These are phyloP conservation scores for Odontamblyopus lacepedii DNA, from an alignment of 2,797 vertebrate genomes.

Conservation along the genomic window DNA sequence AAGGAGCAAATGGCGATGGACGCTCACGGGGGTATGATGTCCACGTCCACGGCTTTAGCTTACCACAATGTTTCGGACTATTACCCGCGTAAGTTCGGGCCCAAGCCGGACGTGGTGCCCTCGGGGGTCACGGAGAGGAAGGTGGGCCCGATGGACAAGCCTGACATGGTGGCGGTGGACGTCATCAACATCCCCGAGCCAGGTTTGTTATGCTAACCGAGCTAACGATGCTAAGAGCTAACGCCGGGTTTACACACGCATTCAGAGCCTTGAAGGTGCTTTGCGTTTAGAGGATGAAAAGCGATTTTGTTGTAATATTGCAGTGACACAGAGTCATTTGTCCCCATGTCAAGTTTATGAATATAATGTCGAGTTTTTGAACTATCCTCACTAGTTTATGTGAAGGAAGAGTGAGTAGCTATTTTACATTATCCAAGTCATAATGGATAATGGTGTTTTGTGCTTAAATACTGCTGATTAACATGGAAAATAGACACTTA, in stretches of 20 bases:
- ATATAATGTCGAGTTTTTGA: not conserved
- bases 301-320: not conserved
- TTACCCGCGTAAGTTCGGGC: slow-evolving; percentile 78
- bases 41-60: slow-evolving; percentile 73
- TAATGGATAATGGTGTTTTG: no score
- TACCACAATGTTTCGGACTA: slow-evolving; percentile 72
- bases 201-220: slow-evolving; percentile 75
- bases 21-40: slow-evolving; percentile 52
- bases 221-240: slow-evolving; percentile 7
- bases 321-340: not conserved
- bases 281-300: not conserved
- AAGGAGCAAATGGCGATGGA: slow-evolving; percentile 76
- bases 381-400: not conserved
- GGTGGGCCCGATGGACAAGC: slow-evolving; percentile 72
- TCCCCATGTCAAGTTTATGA: not conserved
- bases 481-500: no score
- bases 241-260: slow-evolving; percentile 33
- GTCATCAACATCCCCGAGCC: slow-evolving; percentile 73
- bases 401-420: not conserved
- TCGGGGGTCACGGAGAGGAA: slow-evolving; percentile 82
- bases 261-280: not conserved
- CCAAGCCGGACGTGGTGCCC: slow-evolving; percentile 83
- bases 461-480: no score
- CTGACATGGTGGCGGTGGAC: slow-evolving; percentile 82
- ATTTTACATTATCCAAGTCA: not conserved